phyloP scores from a whole-genome alignment of 2,113 vertebrate species.

The Coreoperca whiteheadi region DNA sequence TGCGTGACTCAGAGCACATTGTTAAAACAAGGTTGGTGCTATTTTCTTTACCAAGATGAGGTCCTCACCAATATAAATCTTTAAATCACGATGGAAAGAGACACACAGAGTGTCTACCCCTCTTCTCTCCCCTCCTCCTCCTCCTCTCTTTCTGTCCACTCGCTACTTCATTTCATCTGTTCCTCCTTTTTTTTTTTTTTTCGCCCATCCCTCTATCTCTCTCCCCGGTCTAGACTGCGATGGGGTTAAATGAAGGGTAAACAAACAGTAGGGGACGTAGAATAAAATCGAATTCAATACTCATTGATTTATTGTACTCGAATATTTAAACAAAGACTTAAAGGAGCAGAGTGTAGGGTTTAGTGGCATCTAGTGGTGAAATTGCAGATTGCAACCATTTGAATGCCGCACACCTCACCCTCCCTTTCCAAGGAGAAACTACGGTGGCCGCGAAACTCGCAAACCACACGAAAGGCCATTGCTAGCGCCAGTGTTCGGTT shows the following conservation, averaged over 20 bases:
- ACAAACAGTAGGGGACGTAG: background rate
- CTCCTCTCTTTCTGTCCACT: conserved; percentile 18
- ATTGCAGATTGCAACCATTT: too few species aligned
- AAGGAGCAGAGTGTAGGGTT: too few species aligned
- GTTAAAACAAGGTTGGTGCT: conserved; percentile 37
- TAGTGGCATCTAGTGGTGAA: too few species aligned
- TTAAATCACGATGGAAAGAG: conserved; percentile 45
- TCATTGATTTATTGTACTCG: too few species aligned
- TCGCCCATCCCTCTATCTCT: conserved; percentile 1
- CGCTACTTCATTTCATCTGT: conserved; percentile 16
- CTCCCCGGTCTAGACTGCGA: conserved; percentile 20
- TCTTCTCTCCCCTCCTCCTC: background rate
- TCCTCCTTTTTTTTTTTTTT: background rate
- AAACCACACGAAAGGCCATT: too few species aligned
- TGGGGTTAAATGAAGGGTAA: conserved; percentile 18
- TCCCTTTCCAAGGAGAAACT: too few species aligned
- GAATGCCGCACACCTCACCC: too few species aligned
- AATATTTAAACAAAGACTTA: background rate
- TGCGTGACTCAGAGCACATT: conserved; percentile 64
- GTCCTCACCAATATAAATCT: conserved; percentile 52
- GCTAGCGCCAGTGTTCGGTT: too few species aligned
- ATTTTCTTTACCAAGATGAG: conserved; percentile 51
- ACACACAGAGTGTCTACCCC: conserved; percentile 11
- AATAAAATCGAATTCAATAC: background rate
- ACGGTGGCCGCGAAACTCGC: too few species aligned